Base-by-base conservation (phyloP, 2,888 invertebrate species). In the Creontiades dilutus region DNA sequence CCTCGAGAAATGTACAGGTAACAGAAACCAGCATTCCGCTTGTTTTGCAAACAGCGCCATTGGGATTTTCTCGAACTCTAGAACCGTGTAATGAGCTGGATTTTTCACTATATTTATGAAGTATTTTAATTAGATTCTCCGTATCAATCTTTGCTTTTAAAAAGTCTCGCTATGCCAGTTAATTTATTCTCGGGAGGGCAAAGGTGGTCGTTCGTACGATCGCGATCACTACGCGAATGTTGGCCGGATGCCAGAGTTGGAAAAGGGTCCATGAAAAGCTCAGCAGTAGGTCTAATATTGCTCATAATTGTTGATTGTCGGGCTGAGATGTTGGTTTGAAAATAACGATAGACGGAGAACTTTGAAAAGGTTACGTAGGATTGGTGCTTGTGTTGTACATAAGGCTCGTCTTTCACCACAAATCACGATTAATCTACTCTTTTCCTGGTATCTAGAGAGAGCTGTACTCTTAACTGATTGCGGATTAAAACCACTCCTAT, bases 231-330 rank as follows among this genome's bases (percentile, higher is more conserved):
- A 57, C n/a, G 16, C 16, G 57, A 57, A n/a, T n/a, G 57, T 57
- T 57, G 57, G 57, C 57, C 19, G 7, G 16, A 16, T 57, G 57
- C 57, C 57, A 57, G 57, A 57, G 16, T 57, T 14, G 14, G 57
- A 14, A 57, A 57, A n/a, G n/a, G n/a, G n/a, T 16, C 57, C 19
- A 57, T 57, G 57, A 57, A 16, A 37, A 7, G n/a, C 57, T 14
- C 57, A 57, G 57, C 57, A 57, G 57, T 57, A n/a, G 57, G 57
- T 57, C 57, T n/a, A n/a, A 57, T 57, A 37, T 57, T n/a, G 57
- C 57, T 16, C 57, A 57, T 57, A 52, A 52, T 52, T 7, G 37
- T 37, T 37, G n/a, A 57, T 57, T 57, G 57, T 57, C 57, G 7
- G n/a, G 57, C 57, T 52, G 16, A 57, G 57, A 5, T 37, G 37